These are phyloP conservation scores for Drosophila basisetae DNA, from an alignment of 2,888 invertebrate genomes.

Conservation along the genomic window DNA sequence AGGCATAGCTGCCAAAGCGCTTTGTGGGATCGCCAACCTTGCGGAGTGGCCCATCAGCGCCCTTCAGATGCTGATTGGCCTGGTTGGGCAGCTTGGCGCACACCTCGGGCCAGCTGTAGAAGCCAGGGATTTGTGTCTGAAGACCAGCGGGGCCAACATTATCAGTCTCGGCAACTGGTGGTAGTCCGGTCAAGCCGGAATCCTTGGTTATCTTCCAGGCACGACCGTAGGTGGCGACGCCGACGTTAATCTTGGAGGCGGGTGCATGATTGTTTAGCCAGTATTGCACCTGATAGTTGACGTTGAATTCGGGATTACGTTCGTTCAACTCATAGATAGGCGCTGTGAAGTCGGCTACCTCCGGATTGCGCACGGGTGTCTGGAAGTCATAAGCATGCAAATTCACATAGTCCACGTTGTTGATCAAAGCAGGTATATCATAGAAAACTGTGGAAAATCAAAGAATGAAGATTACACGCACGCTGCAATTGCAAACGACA, in stretches of 20 bases:
- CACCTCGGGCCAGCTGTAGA: slow-evolving; percentile 92
- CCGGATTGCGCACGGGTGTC: slow-evolving; percentile 90
- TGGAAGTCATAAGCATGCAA: slow-evolving; percentile 92
- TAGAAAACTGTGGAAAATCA: slow-evolving; percentile 88
- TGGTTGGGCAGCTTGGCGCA: slow-evolving; percentile 89
- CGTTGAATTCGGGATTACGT: slow-evolving; percentile 89
- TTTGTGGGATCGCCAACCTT: slow-evolving; percentile 93
- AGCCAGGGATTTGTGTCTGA: slow-evolving; percentile 89
- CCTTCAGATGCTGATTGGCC: slow-evolving; percentile 87
- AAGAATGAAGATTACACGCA: slow-evolving; percentile 34
- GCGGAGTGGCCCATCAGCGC: slow-evolving; percentile 88
- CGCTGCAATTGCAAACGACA: not conserved
- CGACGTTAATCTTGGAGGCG: slow-evolving; percentile 89
- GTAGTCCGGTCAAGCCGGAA: slow-evolving; percentile 91
- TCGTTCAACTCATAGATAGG: slow-evolving; percentile 91
- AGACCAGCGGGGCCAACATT: slow-evolving; percentile 90
- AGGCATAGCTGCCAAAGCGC: slow-evolving; percentile 92
- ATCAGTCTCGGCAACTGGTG: slow-evolving; percentile 89
- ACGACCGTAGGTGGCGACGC: slow-evolving; percentile 90
- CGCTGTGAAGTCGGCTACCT: slow-evolving; percentile 91
- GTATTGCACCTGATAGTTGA: slow-evolving; percentile 88
- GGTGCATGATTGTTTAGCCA: slow-evolving; percentile 88
- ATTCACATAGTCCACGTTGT: slow-evolving; percentile 92
- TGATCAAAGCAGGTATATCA: slow-evolving; percentile 91
- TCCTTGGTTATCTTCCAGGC: slow-evolving; percentile 92